Evolutionary conservation across 2,113 vertebrate genomes (phyloP).

Genomic region (Candoia aspera): DNA sequence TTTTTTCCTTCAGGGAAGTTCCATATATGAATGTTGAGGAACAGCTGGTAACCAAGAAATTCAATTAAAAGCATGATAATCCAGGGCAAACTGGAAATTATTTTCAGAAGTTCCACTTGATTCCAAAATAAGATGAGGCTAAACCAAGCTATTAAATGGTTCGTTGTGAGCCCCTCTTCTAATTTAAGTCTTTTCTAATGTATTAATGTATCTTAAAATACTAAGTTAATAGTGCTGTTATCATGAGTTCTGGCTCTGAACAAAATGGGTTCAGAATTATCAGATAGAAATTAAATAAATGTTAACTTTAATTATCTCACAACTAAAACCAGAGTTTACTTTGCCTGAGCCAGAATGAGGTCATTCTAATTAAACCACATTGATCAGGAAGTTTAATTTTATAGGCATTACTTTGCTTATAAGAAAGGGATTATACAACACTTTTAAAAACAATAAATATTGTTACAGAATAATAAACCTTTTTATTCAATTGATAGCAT

Average conservation of each 20-base stretch:
- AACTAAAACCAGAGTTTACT: not conserved
- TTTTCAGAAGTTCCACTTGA: not conserved
- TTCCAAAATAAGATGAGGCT: not conserved
- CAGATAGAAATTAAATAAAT: slow-evolving; percentile 21
- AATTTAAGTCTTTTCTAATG: slow-evolving; percentile 19
- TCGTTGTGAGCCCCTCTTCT: slow-evolving; percentile 17
- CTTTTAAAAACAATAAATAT: slow-evolving; percentile 35
- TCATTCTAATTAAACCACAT: slow-evolving; percentile 12
- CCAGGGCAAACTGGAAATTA: not conserved
- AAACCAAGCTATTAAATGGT: not conserved
- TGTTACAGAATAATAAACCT: slow-evolving; percentile 22
- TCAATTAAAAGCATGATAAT: not conserved
- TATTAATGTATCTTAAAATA: slow-evolving; percentile 29
- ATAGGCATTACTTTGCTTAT: not conserved
- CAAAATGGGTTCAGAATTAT: not conserved
- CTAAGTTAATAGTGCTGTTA: slow-evolving; percentile 7
- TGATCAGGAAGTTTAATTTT: slow-evolving; percentile 36
- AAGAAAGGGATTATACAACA: slow-evolving; percentile 27
- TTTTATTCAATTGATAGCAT: slow-evolving; percentile 43
- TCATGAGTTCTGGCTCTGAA: not conserved
- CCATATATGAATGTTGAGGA: not conserved
- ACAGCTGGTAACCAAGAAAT: not conserved
- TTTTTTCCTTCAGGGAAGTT: not conserved
- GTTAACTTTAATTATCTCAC: slow-evolving; percentile 11
- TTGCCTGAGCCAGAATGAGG: slow-evolving; percentile 15